These are phyloP conservation scores for Triplophysa siluroides DNA, from an alignment of 2,113 vertebrate species.

Conservation along the genomic window DNA sequence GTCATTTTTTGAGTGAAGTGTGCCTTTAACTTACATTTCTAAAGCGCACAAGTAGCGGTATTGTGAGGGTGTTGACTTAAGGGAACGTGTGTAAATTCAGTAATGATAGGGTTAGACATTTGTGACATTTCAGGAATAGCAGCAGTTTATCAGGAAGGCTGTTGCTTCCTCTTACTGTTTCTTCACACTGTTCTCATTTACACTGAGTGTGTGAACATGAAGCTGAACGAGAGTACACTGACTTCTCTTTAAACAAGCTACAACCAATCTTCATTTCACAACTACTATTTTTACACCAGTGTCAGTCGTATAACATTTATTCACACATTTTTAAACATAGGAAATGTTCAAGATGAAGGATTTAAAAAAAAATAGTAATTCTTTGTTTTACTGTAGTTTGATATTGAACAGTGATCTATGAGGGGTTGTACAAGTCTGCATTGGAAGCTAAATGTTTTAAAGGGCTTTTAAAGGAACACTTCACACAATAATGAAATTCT, in stretches of 20 bases:
- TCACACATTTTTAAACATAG: background rate
- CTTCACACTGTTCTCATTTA: conserved; percentile 13
- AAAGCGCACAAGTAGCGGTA: background rate
- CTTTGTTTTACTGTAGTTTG: too few species aligned
- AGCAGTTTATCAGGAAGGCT: background rate
- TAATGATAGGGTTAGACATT: background rate
- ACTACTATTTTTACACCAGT: too few species aligned
- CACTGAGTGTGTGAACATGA: background rate
- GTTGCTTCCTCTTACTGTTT: background rate
- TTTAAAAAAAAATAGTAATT: too few species aligned
- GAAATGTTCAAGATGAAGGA: background rate
- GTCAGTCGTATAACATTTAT: background rate
- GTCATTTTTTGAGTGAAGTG: too few species aligned
- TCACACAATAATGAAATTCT: too few species aligned
- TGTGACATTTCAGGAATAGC: background rate
- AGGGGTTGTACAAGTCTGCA: too few species aligned
- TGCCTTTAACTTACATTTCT: background rate
- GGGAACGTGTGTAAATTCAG: background rate
- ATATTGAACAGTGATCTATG: too few species aligned
- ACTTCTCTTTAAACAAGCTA: background rate
- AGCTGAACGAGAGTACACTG: background rate
- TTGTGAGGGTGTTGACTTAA: background rate
- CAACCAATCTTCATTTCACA: background rate
- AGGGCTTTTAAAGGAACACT: too few species aligned
- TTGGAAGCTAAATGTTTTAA: too few species aligned